These are phyloP conservation scores for Rhinolophus ferrumequinum DNA, from an alignment of 2,113 vertebrate species.

Conservation along the genomic window DNA sequence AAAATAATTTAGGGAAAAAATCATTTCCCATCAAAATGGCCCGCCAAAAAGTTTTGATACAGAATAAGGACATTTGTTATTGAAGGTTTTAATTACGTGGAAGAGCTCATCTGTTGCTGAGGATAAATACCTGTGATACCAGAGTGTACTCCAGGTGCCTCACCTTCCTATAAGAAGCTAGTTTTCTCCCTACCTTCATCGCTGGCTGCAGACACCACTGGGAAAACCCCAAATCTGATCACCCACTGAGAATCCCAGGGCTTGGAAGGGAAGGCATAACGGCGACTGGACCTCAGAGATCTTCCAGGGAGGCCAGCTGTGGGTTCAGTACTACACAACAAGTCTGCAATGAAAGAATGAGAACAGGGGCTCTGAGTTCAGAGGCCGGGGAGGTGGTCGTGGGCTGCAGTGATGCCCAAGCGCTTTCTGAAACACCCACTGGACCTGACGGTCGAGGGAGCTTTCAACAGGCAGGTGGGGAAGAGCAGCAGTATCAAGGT, in stretches of 20 bases:
- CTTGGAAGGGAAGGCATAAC: neutral
- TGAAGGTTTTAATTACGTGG: accelerated
- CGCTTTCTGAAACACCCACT: neutral
- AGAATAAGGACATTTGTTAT: neutral
- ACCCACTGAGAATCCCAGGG: neutral
- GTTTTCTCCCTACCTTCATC: neutral
- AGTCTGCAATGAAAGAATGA: neutral
- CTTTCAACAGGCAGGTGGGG: neutral
- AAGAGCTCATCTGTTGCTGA: neutral
- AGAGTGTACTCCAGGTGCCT: neutral
- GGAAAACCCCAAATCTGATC: neutral
- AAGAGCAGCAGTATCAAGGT: accelerated
- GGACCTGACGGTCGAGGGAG: neutral
- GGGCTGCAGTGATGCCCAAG: neutral
- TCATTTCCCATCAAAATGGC: neutral
- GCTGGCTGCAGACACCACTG: neutral
- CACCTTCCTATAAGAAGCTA: neutral
- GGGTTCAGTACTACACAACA: neutral
- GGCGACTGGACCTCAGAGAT: neutral
- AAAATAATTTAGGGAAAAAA: neutral
- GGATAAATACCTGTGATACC: too few relatives aligned
- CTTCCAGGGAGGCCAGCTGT: neutral
- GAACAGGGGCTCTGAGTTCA: too few relatives aligned
- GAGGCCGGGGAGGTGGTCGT: accelerated
- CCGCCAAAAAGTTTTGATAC: neutral